phyloP scores from a whole-genome alignment of 1,140 invertebrate genomes.

The Pteromalus puparum region DNA sequence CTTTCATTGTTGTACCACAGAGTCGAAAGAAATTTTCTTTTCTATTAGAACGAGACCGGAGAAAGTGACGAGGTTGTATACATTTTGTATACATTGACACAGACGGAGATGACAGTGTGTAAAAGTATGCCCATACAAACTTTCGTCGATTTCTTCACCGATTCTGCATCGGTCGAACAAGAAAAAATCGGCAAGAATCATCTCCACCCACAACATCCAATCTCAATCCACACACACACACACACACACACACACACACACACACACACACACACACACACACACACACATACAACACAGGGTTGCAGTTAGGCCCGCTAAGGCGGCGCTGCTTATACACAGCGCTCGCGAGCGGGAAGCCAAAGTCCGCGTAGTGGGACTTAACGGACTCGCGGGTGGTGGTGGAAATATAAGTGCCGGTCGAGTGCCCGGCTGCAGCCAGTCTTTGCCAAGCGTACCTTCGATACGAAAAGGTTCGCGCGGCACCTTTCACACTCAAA shows the following conservation, averaged over 20 bases:
- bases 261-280: neutral
- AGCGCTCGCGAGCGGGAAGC: neutral
- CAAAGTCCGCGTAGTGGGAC: conserved; percentile 16
- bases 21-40: neutral
- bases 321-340: neutral
- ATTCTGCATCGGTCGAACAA: too few species aligned
- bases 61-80: neutral
- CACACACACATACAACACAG: neutral
- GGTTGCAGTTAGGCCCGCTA: neutral
- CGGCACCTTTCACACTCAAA: conserved; percentile 49
- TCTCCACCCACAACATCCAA: neutral
- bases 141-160: neutral
- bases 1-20: too few species aligned
- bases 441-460: conserved; percentile 72
- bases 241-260: neutral
- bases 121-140: neutral
- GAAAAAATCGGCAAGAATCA: too few species aligned
- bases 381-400: conserved; percentile 61
- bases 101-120: neutral
- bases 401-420: conserved; percentile 74
- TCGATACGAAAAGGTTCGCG: conserved; percentile 63
- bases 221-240: neutral
- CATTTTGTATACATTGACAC: neutral
- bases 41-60: neutral
- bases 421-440: conserved; percentile 68